Base-by-base conservation (phyloP, 2,797 vertebrate species). In the Heliangelus exortis region DNA sequence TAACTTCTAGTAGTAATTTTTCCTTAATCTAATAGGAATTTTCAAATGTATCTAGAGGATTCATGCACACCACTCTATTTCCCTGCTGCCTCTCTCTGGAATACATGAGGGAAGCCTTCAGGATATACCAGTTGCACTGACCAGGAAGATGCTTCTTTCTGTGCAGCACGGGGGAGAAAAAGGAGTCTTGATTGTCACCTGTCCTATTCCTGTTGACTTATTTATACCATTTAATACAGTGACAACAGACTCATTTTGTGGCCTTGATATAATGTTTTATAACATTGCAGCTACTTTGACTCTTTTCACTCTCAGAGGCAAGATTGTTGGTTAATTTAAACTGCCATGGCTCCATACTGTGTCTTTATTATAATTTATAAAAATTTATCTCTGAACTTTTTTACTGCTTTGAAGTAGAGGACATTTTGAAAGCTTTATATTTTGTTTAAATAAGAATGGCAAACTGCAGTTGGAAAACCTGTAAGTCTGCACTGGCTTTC, bases 51-150 rank as follows among this genome's bases (percentile, higher is more conserved):
- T 57, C 11, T 72, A 31, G 10, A 33, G 11, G 12, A 50, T 90
- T 79, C 47, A 54, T 15, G 47, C 29, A 65, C 20, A 22, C 2
- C 39, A 29, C 12, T 69, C 8, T 54, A 1, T 68, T 45, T 50
- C 55, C 15, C 12, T 17, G 48, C 13, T 58, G 29, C 16, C 12
- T 80, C 19, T 25, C 20, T 39, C 11, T 39, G 13, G 39, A 41
- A 41, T 39, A 39, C 39, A 39, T 12, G 11, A 45, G 12, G 9
- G 61, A 69, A 57, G 31, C 45, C 41, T 78, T 58, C 31, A 84
- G 20, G 34, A 59, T 15, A 59, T 31, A 51, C 0, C 1, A 41
- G 17, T 36, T 62, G 7, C 25, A 33, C 15, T 2, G 0, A 4
- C 10, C 1, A 0, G 14, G 63, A 84, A 78, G 22, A 63, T 34